Evolutionary conservation across 2,888 invertebrate genomes (phyloP).

Genomic region (Ormyrus rosae): DNA sequence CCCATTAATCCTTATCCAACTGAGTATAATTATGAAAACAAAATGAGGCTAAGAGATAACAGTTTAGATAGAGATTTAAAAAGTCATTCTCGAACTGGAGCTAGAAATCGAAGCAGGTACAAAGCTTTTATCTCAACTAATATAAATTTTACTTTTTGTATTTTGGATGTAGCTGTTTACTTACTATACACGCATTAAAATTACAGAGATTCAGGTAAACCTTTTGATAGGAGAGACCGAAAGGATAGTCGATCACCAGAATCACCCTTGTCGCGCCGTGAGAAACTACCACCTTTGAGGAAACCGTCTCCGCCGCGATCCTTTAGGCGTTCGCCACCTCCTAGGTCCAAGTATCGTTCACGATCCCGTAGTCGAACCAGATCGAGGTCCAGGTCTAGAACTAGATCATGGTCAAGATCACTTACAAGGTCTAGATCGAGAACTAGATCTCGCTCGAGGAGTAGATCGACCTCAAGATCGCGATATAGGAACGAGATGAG

Average conservation of each 20-base stretch:
- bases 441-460: constrained; percentile 60
- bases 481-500: constrained; percentile 59
- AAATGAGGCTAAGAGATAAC: constrained; percentile 63
- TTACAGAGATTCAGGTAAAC: constrained; percentile 56
- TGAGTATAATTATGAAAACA: constrained; percentile 66
- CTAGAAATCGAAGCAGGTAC: constrained; percentile 56
- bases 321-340: constrained; percentile 52
- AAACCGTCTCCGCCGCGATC: constrained; percentile 46
- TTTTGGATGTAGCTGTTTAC: background rate
- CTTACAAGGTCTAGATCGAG: constrained; percentile 63
- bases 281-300: constrained; percentile 45
- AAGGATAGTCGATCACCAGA: constrained; percentile 67
- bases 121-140: background rate
- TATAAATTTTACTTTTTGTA: background rate
- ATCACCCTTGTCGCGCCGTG: constrained; percentile 68
- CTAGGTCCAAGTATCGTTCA: constrained; percentile 65
- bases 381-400: constrained; percentile 73
- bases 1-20: constrained; percentile 63
- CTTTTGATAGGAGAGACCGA: constrained; percentile 62
- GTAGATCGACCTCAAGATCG: constrained; percentile 61
- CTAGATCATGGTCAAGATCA: constrained; percentile 65
- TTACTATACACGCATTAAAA: background rate
- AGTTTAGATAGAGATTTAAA: constrained; percentile 68
- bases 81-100: constrained; percentile 58
- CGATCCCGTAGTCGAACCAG: constrained; percentile 70